A percentile compares a stretch with the other conserved stretches of the same genome.
Conservation (phyloP, 1,140 invertebrate species). For the Drosophila lini region DNA sequence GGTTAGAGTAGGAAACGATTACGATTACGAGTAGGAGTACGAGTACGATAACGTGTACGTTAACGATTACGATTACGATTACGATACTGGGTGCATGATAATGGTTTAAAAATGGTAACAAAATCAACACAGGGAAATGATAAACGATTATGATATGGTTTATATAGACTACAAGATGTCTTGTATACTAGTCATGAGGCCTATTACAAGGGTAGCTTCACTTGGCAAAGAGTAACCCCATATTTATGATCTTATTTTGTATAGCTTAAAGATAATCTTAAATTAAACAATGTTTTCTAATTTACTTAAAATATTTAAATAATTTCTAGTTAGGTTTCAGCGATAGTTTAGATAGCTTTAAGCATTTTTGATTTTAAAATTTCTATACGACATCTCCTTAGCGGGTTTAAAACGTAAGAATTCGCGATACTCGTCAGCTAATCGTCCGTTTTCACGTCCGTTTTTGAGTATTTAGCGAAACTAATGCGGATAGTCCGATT, state of each 20-base stretch:
- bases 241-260: not conserved
- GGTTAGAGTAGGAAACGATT: slow-evolving; percentile 31
- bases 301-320: no score
- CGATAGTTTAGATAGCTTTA: not conserved
- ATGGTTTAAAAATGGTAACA: slow-evolving; percentile 7
- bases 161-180: slow-evolving; percentile 10
- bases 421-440: no score
- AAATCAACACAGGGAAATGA: slow-evolving; percentile 28
- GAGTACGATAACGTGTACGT: slow-evolving; percentile 6
- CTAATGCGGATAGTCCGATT: no score
- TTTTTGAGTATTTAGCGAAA: no score
- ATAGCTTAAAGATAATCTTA: no score
- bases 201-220: not conserved
- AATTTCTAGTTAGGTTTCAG: not conserved
- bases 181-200: slow-evolving; percentile 17
- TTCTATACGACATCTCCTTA: no score
- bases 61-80: slow-evolving; percentile 7
- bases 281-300: not conserved
- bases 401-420: no score
- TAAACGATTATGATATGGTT: slow-evolving; percentile 7
- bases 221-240: not conserved
- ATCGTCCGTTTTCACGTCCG: no score
- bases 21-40: slow-evolving; percentile 10
- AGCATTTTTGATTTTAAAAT: not conserved
- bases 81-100: slow-evolving; percentile 24